These are phyloP conservation scores for Drosophila mulleri DNA, from an alignment of 2,888 invertebrate genomes.

Conservation along the genomic window DNA sequence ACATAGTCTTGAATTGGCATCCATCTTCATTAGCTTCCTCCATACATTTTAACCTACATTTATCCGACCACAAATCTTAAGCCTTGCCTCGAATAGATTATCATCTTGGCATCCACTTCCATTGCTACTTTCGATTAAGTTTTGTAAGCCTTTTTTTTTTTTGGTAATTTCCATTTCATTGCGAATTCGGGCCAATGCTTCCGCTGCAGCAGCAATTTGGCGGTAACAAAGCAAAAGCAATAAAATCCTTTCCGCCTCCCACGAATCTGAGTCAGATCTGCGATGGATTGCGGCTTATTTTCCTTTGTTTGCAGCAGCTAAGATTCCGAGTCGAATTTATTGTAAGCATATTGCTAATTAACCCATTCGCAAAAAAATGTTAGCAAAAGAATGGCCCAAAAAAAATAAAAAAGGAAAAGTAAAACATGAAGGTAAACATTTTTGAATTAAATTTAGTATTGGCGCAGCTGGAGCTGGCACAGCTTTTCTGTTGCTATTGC, in stretches of 20 bases:
- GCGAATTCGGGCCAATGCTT: slow-evolving; percentile 49
- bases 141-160: slow-evolving; percentile 42
- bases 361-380: slow-evolving; percentile 62
- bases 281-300: slow-evolving; percentile 68
- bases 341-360: slow-evolving; percentile 59
- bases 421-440: slow-evolving; percentile 46
- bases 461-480: slow-evolving; percentile 22
- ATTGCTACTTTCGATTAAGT: neutral
- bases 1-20: too few species aligned
- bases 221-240: slow-evolving; percentile 49
- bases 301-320: slow-evolving; percentile 9
- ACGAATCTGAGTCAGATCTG: slow-evolving; percentile 32
- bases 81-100: neutral
- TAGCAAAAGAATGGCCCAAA: neutral
- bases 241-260: slow-evolving; percentile 52
- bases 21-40: too few species aligned
- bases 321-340: slow-evolving; percentile 60
- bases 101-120: neutral
- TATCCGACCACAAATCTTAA: neutral
- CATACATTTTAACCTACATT: neutral
- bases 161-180: slow-evolving; percentile 60
- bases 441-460: slow-evolving; percentile 53
- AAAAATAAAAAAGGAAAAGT: too few species aligned
- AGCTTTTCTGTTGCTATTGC: slow-evolving; percentile 15
- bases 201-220: slow-evolving; percentile 45